These are phyloP conservation scores for Salarias fasciatus DNA, from an alignment of 2,797 vertebrate genomes.

Conservation along the genomic window DNA sequence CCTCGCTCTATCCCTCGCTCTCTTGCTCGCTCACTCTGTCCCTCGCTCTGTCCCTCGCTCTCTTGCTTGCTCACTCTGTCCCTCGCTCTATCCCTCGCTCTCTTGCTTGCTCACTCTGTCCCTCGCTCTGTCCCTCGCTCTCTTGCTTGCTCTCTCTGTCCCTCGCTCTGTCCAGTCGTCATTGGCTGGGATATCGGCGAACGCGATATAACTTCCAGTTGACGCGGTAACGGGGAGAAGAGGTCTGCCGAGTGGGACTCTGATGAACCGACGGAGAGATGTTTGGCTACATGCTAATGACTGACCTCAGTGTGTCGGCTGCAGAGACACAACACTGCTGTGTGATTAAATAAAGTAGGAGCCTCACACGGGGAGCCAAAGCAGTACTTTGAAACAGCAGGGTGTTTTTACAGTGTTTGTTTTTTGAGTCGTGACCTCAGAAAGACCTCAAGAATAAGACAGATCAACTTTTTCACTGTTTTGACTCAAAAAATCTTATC, in stretches of 20 bases:
- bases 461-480: neutral
- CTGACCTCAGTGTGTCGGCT: constrained; percentile 12
- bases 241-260: constrained; percentile 16
- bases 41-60: constrained; percentile 9
- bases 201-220: constrained; percentile 31
- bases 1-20: too few relatives aligned
- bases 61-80: too few relatives aligned
- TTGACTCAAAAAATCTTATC: too few relatives aligned
- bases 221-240: constrained; percentile 39
- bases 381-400: constrained; percentile 7
- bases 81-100: constrained; percentile 9
- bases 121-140: neutral
- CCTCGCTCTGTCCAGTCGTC: constrained; percentile 20
- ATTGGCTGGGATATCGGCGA: constrained; percentile 32
- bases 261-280: constrained; percentile 27
- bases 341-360: constrained; percentile 2
- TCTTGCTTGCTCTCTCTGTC: too few relatives aligned
- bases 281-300: constrained; percentile 19
- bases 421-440: neutral
- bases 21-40: too few relatives aligned
- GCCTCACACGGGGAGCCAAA: neutral
- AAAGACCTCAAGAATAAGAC: neutral
- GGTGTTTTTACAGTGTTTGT: constrained; percentile 5
- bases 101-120: too few relatives aligned
- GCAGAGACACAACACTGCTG: constrained; percentile 2